Evolutionary conservation across 2,113 vertebrate genomes (phyloP), one percentile per base, ranked within the genome.

Genomic region (Stigmatopora argus): DNA sequence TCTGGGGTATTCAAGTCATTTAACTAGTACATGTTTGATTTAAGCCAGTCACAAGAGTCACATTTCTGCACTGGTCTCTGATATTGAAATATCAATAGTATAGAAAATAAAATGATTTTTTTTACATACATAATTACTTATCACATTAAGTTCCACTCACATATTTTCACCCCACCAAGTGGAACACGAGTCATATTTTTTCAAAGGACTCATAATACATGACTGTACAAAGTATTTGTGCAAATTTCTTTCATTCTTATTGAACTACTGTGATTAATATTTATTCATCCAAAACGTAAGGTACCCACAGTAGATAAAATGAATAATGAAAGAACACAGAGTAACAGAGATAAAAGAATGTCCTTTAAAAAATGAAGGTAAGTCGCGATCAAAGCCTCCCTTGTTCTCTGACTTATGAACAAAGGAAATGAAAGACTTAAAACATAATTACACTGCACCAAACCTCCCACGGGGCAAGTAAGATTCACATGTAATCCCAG

Each of bases 331-430:
- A 65, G 66, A 68, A 49, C 76, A 69, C 75, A 62, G 26, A 35
- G 53, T 45, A 35, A 46, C 48, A 67, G 35, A 52, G 66, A 73
- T 55, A 15, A 48, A 71, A 71, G 45, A 67, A 41, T 75, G 64
- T 77, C 81, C 80, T 86, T 85, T 61, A 15, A 69, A n/a, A 65
- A 70, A 70, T 74, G 53, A 65, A 67, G 71, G 76, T 79, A 69
- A 31, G 69, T 56, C 64, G 6, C 56, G 69, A 83, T 79, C 72
- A 84, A 80, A 85, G 75, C 46, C 11, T 65, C 66, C 67, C 62
- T 34, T 66, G 57, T 77, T 82, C 66, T 23, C 65, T 65, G 65
- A 66, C 52, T 66, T 68, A 41, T 58, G 47, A 75, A 56, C 63
- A 75, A 21, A 10, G 77, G 44, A 79, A 62, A 60, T 31, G 49